A percentile compares a stretch with the other conserved stretches of the same genome.
These are phyloP conservation scores for Montipora cactus DNA, from an alignment of 64 coral and sea anemone genomes.

Conservation along the genomic window DNA sequence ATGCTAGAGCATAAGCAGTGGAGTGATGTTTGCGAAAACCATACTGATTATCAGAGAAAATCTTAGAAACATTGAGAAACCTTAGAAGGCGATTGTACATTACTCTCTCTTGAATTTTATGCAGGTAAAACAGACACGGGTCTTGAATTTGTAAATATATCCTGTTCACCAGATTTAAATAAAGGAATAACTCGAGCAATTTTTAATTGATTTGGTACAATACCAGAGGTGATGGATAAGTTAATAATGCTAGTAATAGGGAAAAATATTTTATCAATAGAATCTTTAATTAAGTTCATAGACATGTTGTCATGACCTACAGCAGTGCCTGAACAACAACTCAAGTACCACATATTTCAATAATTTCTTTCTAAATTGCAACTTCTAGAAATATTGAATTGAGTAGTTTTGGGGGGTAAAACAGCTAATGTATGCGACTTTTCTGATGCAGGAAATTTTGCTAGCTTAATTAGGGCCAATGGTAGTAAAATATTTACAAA, in stretches of 20 bases:
- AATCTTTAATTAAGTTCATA: too few relatives aligned
- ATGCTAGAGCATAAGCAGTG: too few relatives aligned
- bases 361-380: background rate
- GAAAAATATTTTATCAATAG: too few relatives aligned
- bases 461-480: background rate
- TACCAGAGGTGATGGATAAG: background rate
- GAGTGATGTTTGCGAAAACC: too few relatives aligned
- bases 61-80: too few relatives aligned
- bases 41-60: too few relatives aligned
- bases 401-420: conserved; percentile 13
- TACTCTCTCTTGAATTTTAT: conserved; percentile 1
- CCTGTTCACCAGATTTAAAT: too few relatives aligned
- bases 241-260: conserved; percentile 6
- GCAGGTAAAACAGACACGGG: background rate
- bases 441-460: conserved; percentile 2
- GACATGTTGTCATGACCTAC: background rate
- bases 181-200: too few relatives aligned
- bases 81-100: too few relatives aligned
- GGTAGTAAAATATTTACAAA: background rate
- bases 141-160: too few relatives aligned
- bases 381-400: background rate
- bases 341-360: conserved; percentile 44
- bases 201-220: too few relatives aligned
- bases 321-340: conserved; percentile 25
- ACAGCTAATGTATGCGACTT: conserved; percentile 4